Conservation (phyloP, 2,797 vertebrate species). For the Intellagama lesueurii region DNA sequence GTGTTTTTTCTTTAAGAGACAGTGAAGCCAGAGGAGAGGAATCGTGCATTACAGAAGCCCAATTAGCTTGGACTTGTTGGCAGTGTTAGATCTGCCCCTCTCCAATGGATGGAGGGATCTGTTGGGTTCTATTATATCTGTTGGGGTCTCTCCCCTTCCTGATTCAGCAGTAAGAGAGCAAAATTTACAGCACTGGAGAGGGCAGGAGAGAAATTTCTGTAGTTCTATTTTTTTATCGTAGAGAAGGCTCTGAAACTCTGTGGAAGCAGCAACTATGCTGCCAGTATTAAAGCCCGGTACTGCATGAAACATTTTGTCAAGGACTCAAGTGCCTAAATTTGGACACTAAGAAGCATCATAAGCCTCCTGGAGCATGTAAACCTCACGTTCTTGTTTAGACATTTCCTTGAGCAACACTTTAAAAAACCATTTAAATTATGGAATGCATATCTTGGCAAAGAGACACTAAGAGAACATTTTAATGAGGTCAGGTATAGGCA, state of each 20-base stretch:
- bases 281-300: neutral
- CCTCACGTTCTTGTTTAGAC: neutral
- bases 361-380: neutral
- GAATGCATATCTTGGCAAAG: neutral
- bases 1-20: too few relatives aligned
- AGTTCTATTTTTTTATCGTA: neutral
- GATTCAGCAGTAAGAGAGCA: neutral
- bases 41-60: neutral
- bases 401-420: neutral
- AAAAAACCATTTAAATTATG: neutral
- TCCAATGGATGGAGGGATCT: neutral
- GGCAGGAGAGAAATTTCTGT: neutral
- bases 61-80: neutral
- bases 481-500: neutral
- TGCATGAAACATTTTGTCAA: neutral
- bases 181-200: neutral
- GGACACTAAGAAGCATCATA: neutral
- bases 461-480: neutral
- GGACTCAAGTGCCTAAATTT: neutral
- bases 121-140: too few relatives aligned
- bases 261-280: neutral
- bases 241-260: neutral
- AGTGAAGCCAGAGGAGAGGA: neutral
- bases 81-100: neutral
- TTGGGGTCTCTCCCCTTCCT: rapidly evolving